Base-by-base conservation (phyloP, 2,113 vertebrate species). In the Gracilinanus agilis region DNA sequence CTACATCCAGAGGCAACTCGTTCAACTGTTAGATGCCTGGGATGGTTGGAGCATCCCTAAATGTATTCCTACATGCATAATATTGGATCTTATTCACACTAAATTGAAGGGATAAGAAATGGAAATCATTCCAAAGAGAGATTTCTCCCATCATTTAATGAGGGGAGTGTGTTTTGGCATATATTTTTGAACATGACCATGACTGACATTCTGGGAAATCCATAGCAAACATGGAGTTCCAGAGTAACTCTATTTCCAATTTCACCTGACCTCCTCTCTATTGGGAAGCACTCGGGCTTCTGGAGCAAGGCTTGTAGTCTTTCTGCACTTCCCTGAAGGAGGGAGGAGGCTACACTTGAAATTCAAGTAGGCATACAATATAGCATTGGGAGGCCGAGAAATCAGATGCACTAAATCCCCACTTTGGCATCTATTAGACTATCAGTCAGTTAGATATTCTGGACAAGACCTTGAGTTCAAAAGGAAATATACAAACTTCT, bases 161-260 rank as follows among this genome's bases (percentile, higher is more conserved):
- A 94, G 55, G 29, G 92, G 88, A 94, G 54, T 91, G 1, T 54
- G 44, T 53, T 94, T 94, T 16, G 9, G 95, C 7, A 53, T 9
- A 88, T 67, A 61, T 11, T 61, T 93, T 75, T 93, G 67, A 93
- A 90, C 12, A 29, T 92, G 55, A 24, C n/a, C 90, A 7, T 27
- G 11, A 53, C 44, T 92, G 10, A 27, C 13, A 90, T 34, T 92
- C 9, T 61, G 29, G 40, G 24, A 91, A 92, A 90, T 90, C 3
- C 9, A 92, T 91, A 88, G 91, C 10, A 53, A 89, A 92, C 55
- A 75, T 53, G 90, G 67, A 91, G n/a, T 13, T 23, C 61, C 24
- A 94, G 53, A 91, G 24, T 91, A 44, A 93, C 27, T 40, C 2
- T 19, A 34, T 40, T 21, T n/a, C 19, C 19, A 40, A 19, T 7